Evolutionary conservation across 2,888 invertebrate species (phyloP).

Genomic region (Lottia gigantea): DNA sequence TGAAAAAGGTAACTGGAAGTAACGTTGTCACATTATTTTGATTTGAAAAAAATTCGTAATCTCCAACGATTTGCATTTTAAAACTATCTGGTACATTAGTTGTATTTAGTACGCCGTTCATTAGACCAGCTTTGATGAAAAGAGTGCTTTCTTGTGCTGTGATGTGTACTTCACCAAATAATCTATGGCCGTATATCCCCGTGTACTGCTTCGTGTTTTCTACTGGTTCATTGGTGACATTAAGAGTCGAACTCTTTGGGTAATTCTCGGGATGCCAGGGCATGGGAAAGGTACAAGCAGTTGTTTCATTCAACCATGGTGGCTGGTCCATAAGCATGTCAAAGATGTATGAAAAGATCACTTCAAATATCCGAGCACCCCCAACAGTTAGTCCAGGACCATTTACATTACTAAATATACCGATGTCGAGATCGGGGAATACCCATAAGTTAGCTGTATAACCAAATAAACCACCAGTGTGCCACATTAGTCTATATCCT

Average conservation of each 20-base stretch:
- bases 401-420: slow-evolving; percentile 21
- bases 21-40: not conserved
- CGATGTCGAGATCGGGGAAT: slow-evolving; percentile 14
- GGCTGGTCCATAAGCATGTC: slow-evolving; percentile 38
- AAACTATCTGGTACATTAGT: slow-evolving; percentile 1
- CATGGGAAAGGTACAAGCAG: slow-evolving; percentile 40
- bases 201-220: slow-evolving; percentile 16
- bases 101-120: slow-evolving; percentile 17
- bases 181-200: slow-evolving; percentile 29
- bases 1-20: not conserved
- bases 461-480: slow-evolving; percentile 12
- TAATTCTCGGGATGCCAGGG: slow-evolving; percentile 13
- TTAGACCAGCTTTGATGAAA: not conserved
- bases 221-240: slow-evolving; percentile 5
- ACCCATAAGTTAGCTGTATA: slow-evolving; percentile 15
- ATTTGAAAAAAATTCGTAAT: not conserved
- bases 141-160: slow-evolving; percentile 2
- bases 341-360: slow-evolving; percentile 34
- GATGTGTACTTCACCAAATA: slow-evolving; percentile 27
- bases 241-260: not conserved
- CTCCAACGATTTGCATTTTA: not conserved
- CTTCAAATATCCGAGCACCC: not conserved
- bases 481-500: slow-evolving; percentile 20
- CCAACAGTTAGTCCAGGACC: slow-evolving; percentile 12
- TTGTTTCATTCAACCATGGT: slow-evolving; percentile 43